A percentile compares a stretch with the other conserved stretches of the same genome.
Evolutionary conservation across 2,888 invertebrate species (phyloP).

Genomic region (Apodemia duryi): DNA sequence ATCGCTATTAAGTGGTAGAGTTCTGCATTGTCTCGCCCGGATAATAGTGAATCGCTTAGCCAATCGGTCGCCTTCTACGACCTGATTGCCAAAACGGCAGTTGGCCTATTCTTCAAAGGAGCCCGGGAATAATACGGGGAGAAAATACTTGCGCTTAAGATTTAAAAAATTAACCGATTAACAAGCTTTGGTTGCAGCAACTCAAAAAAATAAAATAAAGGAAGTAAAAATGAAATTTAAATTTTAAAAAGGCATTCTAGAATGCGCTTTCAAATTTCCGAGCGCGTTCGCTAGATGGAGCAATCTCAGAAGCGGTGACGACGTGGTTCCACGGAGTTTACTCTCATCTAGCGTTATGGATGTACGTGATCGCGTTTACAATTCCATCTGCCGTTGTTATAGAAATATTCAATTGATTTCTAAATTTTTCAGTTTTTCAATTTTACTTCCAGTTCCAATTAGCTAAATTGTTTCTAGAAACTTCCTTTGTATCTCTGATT

Average conservation of each 20-base stretch:
- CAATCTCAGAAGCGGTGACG: slow-evolving; percentile 51
- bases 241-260: slow-evolving; percentile 34
- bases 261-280: slow-evolving; percentile 37
- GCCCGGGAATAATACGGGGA: no score
- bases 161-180: no score
- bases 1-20: no score
- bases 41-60: no score
- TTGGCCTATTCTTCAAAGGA: no score
- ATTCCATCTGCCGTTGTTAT: slow-evolving; percentile 32
- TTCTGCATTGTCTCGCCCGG: no score
- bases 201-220: slow-evolving; percentile 13
- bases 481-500: not conserved
- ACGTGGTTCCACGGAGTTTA: slow-evolving; percentile 48
- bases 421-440: slow-evolving; percentile 15
- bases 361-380: slow-evolving; percentile 61
- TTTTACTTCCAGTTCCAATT: slow-evolving; percentile 7
- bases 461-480: not conserved
- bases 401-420: slow-evolving; percentile 37
- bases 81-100: no score
- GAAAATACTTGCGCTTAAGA: no score
- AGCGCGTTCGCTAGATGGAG: slow-evolving; percentile 50
- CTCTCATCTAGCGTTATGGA: slow-evolving; percentile 47
- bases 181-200: no score
- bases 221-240: slow-evolving; percentile 27
- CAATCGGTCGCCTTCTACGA: no score